Percentiles rank a stretch among this genome's conserved stretches.
phyloP scores from a whole-genome alignment of 2,797 vertebrate species.

The Margarornis squamiger region DNA sequence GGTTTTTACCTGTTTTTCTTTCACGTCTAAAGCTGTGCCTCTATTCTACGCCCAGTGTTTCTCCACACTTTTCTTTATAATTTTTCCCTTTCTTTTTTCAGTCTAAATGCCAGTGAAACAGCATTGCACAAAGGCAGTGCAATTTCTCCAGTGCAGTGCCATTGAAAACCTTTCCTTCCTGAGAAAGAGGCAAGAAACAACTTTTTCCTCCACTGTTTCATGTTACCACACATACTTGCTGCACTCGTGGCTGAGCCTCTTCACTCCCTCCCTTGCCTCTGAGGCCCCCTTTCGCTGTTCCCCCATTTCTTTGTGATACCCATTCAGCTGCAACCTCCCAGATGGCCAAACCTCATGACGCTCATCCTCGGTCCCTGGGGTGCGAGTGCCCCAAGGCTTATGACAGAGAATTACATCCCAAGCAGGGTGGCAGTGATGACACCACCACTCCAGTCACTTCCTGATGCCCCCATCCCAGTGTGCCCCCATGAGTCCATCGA shows the following conservation, averaged over 20 bases:
- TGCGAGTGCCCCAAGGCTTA: accelerated
- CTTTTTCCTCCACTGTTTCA: background rate
- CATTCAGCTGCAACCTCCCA: accelerated
- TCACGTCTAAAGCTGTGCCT: background rate
- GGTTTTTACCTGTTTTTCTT: background rate
- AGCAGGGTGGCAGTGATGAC: background rate
- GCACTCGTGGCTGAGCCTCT: accelerated
- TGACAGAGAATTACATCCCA: background rate
- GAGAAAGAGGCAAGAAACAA: background rate
- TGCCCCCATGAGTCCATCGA: accelerated
- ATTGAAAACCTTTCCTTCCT: background rate
- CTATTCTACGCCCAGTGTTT: background rate
- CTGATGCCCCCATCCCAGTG: accelerated
- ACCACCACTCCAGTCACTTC: background rate
- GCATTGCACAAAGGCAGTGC: background rate
- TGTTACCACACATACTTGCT: background rate
- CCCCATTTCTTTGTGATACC: background rate
- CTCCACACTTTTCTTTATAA: background rate
- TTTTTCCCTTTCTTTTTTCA: background rate
- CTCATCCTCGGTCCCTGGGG: accelerated
- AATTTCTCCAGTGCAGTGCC: background rate
- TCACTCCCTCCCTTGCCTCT: background rate
- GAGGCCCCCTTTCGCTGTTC: background rate
- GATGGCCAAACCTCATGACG: accelerated
- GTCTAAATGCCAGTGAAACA: background rate